Base-by-base conservation (phyloP, 2,797 vertebrate genomes). In the Gymnothorax reevesii region DNA sequence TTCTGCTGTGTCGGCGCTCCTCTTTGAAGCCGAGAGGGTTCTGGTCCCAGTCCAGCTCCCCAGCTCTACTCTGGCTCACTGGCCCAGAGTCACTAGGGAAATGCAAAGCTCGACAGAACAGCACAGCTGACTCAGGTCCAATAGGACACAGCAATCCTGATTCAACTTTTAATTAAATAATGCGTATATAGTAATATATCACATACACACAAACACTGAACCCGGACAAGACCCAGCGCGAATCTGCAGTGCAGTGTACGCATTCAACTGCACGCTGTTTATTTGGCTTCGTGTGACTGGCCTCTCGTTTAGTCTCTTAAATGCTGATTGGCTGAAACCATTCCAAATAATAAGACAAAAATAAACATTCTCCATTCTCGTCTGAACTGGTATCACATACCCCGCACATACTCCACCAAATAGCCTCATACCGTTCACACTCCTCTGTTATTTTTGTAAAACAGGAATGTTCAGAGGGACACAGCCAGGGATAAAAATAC, bases 1-100 rank as follows among this genome's bases (percentile, higher is more conserved):
- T 66, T 84, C 60, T 84, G 83, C 83, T 64, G 83, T 49, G 25
- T 84, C 20, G 33, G 83, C 59, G 27, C 33, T 84, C 15, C 33
- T 77, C 73, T 52, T 77, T 77, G 73, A 17, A 42, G 42, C 9
- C 5, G 25, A 66, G 57, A 59, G 73, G 73, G 59, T 60, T 64
- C 60, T 84, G 83, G 60, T 84, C 27, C 64, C 13, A 15, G 84
- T 73, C 69, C 52, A 57, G 84, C 33, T 75, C n/a, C 66, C 66
- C 55, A 0, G 42, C 64, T 69, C 42, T 33, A 64, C 59, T 8
- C 59, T 60, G 33, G 8, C 22, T 83, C 57, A 49, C 27, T 83
- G 82, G 57, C 25, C 33, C 33, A 22, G 27, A 42, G 83, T 17
- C 33, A 64, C 20, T 12, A 27, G 60, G 22, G 55, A 60, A 79